Base-by-base conservation (phyloP, 1,140 invertebrate genomes). In the Saxidomus purpurata region DNA sequence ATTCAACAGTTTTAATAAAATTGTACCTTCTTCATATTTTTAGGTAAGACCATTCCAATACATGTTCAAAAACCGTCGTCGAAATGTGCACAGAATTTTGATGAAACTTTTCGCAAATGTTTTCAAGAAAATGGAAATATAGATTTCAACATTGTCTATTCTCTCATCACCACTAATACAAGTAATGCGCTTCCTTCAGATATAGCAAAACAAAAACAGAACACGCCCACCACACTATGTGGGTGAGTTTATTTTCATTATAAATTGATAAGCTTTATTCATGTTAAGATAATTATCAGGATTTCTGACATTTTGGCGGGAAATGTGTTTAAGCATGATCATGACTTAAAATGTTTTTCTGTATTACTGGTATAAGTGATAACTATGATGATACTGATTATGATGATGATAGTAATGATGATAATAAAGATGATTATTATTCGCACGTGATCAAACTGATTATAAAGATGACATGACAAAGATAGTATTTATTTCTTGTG, bases 61-160 rank as follows among this genome's bases (percentile, higher is more conserved):
- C 61, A 71, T n/a, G 61, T n/a, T 55, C 52, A 67, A 38, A 59
- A 81, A 15, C 59, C 28, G 22, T 61, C 76, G 0, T 71, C 77
- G 11, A 43, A 61, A 59, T 89, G 87, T 55, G 77, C 82, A 31
- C 79, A 81, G 49, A 22, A 71, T 34, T 89, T 89, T 34, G 87
- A 89, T 28, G 25, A 69, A 36, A 77, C 61, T 1, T 89, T 89
- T 55, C 55, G 87, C 31, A 13, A 89, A 69, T 89, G 87, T 59
- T 89, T 89, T 43, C 36, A 67, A 52, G 87, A 89, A 40, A 43
- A 71, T n/a, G 87, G 87, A 19, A 77, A 77, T 0, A 82, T 81
- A 34, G 77, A 89, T 43, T 40, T 89, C 49, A 77, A 89, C 34
- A 89, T 89, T 0, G 79, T 89, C 2, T 89, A 82, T 67, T 89